A percentile compares a stretch with the other conserved stretches of the same genome.
Evolutionary conservation across 2,113 vertebrate species (phyloP).

Genomic region (Aegithalos caudatus): DNA sequence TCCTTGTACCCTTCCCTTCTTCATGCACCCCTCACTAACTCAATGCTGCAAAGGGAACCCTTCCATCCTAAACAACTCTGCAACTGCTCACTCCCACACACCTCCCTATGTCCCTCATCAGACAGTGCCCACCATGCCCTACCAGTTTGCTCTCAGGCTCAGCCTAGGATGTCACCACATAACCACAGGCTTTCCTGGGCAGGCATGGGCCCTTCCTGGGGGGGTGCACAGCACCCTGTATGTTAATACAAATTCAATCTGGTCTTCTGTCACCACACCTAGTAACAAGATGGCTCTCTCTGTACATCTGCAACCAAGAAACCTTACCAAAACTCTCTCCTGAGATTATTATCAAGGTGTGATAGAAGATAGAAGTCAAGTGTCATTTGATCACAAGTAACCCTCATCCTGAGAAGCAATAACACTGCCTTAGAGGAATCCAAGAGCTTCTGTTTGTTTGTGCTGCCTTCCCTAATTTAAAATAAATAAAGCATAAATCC

Average conservation of each 20-base stretch:
- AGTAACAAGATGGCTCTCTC: not conserved
- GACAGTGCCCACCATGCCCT: no score
- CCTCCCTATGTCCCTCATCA: not conserved
- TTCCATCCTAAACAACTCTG: not conserved
- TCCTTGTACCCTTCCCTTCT: not conserved
- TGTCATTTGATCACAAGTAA: not conserved
- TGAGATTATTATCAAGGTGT: not conserved
- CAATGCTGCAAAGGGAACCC: not conserved
- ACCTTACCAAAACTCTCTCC: not conserved
- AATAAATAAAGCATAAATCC: constrained; percentile 24
- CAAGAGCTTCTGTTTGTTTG: not conserved
- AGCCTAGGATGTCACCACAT: not conserved
- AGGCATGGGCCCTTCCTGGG: not conserved
- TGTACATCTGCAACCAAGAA: not conserved
- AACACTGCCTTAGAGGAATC: not conserved
- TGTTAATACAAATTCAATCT: not conserved
- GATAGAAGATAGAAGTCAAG: not conserved
- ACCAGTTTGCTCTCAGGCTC: not conserved
- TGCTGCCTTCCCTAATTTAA: not conserved
- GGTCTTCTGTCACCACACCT: not conserved
- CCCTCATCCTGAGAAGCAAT: not conserved
- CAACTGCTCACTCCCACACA: not conserved
- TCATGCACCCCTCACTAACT: not conserved
- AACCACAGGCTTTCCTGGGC: not conserved
- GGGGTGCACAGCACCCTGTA: not conserved